Evolutionary conservation across 1,140 invertebrate species (phyloP).

Genomic region (Acromyrmex echinatior): DNA sequence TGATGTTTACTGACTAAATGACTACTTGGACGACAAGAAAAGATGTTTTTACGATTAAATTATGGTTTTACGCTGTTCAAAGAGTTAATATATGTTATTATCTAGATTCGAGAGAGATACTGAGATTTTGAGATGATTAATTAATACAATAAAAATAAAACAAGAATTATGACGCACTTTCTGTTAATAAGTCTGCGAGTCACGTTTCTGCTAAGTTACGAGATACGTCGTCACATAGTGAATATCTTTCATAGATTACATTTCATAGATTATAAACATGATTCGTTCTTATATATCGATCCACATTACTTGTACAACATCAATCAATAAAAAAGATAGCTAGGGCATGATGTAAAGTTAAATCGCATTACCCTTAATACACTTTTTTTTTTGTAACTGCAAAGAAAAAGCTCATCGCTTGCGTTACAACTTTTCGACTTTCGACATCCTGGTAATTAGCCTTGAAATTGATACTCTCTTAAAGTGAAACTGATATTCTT

Average conservation of each 20-base stretch:
- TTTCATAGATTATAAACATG: constrained; percentile 24
- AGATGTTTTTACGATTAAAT: not conserved
- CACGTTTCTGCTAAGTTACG: constrained; percentile 9
- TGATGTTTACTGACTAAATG: not conserved
- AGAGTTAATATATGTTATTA: constrained; percentile 7
- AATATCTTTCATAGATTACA: constrained; percentile 23
- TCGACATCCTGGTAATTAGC: not conserved
- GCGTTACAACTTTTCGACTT: not conserved
- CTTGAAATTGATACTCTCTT: not conserved
- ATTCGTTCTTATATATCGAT: constrained; percentile 28
- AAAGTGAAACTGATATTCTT: no score
- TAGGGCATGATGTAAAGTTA: constrained; percentile 35
- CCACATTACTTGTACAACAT: constrained; percentile 39
- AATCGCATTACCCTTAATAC: constrained; percentile 33
- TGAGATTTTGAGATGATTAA: not conserved
- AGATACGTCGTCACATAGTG: not conserved
- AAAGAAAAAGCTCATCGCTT: not conserved
- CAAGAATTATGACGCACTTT: not conserved
- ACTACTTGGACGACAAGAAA: not conserved
- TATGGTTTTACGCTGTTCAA: not conserved
- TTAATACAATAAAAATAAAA: not conserved
- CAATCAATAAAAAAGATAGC: constrained; percentile 51
- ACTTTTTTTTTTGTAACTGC: constrained; percentile 13
- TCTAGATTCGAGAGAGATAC: not conserved
- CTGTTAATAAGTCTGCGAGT: not conserved